These are phyloP conservation scores for Agrotis exclamationis DNA, from an alignment of 2,888 invertebrate species.

Conservation along the genomic window DNA sequence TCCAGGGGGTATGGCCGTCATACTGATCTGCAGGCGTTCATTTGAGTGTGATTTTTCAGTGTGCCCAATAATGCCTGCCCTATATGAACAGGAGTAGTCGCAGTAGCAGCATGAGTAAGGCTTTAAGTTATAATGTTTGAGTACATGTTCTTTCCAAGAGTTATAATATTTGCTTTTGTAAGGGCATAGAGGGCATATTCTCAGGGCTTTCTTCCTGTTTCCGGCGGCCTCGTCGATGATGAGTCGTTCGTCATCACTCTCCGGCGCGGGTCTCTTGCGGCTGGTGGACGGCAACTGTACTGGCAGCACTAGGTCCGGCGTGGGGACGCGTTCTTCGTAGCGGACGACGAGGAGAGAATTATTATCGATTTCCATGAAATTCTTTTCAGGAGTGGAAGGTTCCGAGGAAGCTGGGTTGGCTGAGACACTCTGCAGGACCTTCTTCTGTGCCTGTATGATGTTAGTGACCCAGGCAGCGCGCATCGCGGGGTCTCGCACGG, in stretches of 20 bases:
- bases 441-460: slow-evolving; percentile 74
- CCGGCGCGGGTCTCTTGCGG: slow-evolving; percentile 62
- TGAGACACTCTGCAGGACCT: slow-evolving; percentile 63
- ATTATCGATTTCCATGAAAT: slow-evolving; percentile 70
- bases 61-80: slow-evolving; percentile 76
- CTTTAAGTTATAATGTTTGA: slow-evolving; percentile 85
- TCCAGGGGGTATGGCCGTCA: slow-evolving; percentile 63
- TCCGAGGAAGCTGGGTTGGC: slow-evolving; percentile 13
- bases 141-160: slow-evolving; percentile 81
- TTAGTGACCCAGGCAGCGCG: slow-evolving; percentile 79
- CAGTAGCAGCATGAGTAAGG: slow-evolving; percentile 86
- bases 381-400: slow-evolving; percentile 34
- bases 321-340: slow-evolving; percentile 78
- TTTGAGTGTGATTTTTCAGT: slow-evolving; percentile 73
- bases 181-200: slow-evolving; percentile 78
- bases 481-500: slow-evolving; percentile 72
- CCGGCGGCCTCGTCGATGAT: slow-evolving; percentile 74
- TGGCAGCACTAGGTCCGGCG: slow-evolving; percentile 67
- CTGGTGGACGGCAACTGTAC: background rate
- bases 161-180: slow-evolving; percentile 62
- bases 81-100: slow-evolving; percentile 69
- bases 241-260: slow-evolving; percentile 78
- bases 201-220: slow-evolving; percentile 17
- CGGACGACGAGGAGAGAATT: slow-evolving; percentile 83
- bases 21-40: slow-evolving; percentile 49